These are phyloP conservation scores for Helicoverpa zea DNA, from an alignment of 1,140 invertebrate genomes.

Conservation along the genomic window DNA sequence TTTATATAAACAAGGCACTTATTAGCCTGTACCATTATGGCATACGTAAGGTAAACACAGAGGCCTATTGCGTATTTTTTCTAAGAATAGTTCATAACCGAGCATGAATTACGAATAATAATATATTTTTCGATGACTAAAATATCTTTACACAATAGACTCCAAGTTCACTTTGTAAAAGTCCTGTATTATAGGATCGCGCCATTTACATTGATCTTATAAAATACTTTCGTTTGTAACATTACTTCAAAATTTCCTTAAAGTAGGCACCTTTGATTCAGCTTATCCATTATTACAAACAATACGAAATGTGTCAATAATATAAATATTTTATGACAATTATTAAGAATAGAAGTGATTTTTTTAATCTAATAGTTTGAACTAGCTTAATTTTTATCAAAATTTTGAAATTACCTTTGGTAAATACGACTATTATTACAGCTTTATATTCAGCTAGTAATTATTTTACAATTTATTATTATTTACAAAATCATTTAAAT, in stretches of 20 bases:
- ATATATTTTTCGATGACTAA: neutral
- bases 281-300: conserved; percentile 65
- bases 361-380: neutral
- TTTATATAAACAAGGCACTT: conserved; percentile 75
- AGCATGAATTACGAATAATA: neutral
- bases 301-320: conserved; percentile 61
- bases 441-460: neutral
- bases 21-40: conserved; percentile 63
- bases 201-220: neutral
- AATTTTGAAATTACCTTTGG: conserved; percentile 41
- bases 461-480: conserved; percentile 1
- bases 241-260: conserved; percentile 44
- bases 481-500: conserved; percentile 32
- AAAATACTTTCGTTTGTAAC: conserved; percentile 33
- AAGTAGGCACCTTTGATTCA: conserved; percentile 79
- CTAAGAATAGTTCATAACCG: neutral
- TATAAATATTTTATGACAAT: conserved; percentile 14
- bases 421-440: neutral
- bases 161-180: neutral
- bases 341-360: neutral
- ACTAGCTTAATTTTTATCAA: neutral
- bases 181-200: neutral
- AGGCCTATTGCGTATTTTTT: neutral
- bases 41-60: conserved; percentile 18
- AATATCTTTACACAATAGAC: neutral